Evolutionary conservation across 2,797 vertebrate species (phyloP).

Genomic region (Telmatherina bonti): DNA sequence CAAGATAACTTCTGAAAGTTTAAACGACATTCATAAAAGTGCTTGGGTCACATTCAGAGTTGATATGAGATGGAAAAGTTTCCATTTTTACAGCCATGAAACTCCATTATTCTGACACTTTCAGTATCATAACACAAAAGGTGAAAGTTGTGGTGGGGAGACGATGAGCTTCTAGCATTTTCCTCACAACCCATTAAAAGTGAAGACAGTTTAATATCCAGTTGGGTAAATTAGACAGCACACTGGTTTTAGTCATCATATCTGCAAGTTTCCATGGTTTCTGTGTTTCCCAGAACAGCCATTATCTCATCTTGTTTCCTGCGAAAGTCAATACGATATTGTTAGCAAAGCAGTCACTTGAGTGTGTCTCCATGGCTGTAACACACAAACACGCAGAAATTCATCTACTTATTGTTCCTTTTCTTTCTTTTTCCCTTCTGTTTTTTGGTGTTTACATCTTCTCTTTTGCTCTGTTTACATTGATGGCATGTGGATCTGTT

Average conservation of each 20-base stretch:
- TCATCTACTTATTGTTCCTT: slow-evolving; percentile 4
- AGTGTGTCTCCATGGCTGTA: slow-evolving; percentile 35
- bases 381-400: slow-evolving; percentile 42
- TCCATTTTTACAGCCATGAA: background rate
- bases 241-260: slow-evolving; percentile 43
- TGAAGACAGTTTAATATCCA: slow-evolving; percentile 16
- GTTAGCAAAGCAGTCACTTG: slow-evolving; percentile 32
- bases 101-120: background rate
- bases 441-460: background rate
- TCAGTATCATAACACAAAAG: background rate
- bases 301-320: slow-evolving; percentile 52
- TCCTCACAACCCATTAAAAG: slow-evolving; percentile 24
- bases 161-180: slow-evolving; percentile 12
- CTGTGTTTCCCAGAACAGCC: slow-evolving; percentile 44
- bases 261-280: slow-evolving; percentile 34
- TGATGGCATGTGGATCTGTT: slow-evolving; percentile 4
- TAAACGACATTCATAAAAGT: slow-evolving; percentile 45
- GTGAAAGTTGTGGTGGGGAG: background rate
- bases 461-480: background rate
- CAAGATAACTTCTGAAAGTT: slow-evolving; percentile 44
- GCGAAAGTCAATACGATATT: slow-evolving; percentile 42
- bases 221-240: slow-evolving; percentile 7
- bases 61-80: background rate
- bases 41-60: slow-evolving; percentile 11
- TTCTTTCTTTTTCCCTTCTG: background rate